Base-by-base conservation (phyloP, 2,888 invertebrate species). In the Orthosia cruda region DNA sequence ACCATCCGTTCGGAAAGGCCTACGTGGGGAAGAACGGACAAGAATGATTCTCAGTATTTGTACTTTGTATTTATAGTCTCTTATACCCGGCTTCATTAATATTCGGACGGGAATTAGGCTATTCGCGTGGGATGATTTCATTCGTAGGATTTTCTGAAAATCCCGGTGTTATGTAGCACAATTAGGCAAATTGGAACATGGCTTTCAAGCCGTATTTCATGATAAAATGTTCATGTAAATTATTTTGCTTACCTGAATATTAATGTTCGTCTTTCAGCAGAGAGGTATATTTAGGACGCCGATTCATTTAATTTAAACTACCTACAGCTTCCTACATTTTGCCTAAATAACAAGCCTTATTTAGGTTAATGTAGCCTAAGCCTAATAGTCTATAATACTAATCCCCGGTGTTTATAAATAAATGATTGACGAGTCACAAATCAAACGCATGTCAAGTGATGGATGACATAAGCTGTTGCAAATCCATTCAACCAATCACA, bases 91-190 rank as follows among this genome's bases (percentile, higher is more conserved):
- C 26, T 61, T 47, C 2, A 7, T 54, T 49, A 15, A 47, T 45
- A 57, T 59, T 59, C 12, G 4, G 15, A 18, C 32, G 40, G 13
- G 12, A 62, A 68, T 52, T n/a, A 52, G 45, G 57, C 16, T 23
- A 52, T 32, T 47, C 15, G 50, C 32, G 55, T 62, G 47, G 23
- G 52, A n/a, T 45, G 50, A 63, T 52, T n/a, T n/a, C 49, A 63
- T 63, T 69, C n/a, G 20, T 50, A 15, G n/a, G 7, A 52, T 23
- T 67, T 68, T 68, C 23, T 47, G 11, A 18, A 32, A 67, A 75
- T 47, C 23, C 15, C n/a, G 3, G 50, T 52, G 9, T 49, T 45
- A 26, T n/a, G 12, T 65, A 16, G n/a, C 4, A 40, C 16, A 59
- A 61, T 32, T 54, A 50, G 12, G 12, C 2, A n/a, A 57, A 58